Evolutionary conservation across 1,140 invertebrate genomes (phyloP).

Genomic region (Drosophila teissieri): DNA sequence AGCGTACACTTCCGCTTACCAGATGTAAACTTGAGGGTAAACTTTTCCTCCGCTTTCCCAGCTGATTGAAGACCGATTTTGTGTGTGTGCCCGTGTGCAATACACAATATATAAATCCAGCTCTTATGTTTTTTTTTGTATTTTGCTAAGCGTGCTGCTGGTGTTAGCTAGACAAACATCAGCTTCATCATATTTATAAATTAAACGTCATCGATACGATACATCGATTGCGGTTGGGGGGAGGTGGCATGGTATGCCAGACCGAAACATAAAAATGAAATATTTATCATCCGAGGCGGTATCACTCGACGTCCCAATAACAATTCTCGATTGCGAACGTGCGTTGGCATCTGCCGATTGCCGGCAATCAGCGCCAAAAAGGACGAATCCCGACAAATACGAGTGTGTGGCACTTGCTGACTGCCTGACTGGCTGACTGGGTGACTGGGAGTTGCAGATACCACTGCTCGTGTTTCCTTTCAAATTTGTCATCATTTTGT

Average conservation of each 20-base stretch:
- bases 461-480: slow-evolving; percentile 13
- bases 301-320: slow-evolving; percentile 42
- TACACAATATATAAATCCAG: neutral
- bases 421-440: slow-evolving; percentile 9
- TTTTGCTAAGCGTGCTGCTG: slow-evolving; percentile 2
- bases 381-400: slow-evolving; percentile 59
- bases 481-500: slow-evolving; percentile 72
- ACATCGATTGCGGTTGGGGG: neutral
- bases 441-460: slow-evolving; percentile 23
- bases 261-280: slow-evolving; percentile 64
- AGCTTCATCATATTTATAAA: slow-evolving; percentile 78
- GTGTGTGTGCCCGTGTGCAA: slow-evolving; percentile 9
- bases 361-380: slow-evolving; percentile 60
- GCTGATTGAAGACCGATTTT: slow-evolving; percentile 67
- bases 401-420: slow-evolving; percentile 16
- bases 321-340: slow-evolving; percentile 56
- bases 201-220: slow-evolving; percentile 76
- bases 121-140: neutral
- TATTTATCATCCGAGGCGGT: slow-evolving; percentile 70
- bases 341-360: slow-evolving; percentile 73
- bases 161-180: slow-evolving; percentile 39
- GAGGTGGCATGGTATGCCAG: slow-evolving; percentile 15
- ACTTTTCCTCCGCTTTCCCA: slow-evolving; percentile 29
- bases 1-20: slow-evolving; percentile 69
- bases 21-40: slow-evolving; percentile 52